These are phyloP conservation scores for Yponomeuta evonymella DNA, from an alignment of 2,888 invertebrate species.

Conservation along the genomic window DNA sequence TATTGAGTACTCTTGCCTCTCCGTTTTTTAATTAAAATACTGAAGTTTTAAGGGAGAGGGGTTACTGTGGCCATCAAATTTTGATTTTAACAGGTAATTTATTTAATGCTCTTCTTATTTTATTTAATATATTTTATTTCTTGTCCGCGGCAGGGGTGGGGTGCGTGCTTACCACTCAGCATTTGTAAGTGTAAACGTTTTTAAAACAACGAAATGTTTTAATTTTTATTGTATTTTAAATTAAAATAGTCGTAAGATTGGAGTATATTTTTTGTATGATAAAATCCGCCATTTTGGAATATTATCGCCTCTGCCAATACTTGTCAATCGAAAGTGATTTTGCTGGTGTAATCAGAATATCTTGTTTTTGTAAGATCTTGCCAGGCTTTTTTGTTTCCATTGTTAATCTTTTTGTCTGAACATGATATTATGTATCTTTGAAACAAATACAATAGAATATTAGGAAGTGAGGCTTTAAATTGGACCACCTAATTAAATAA, in stretches of 20 bases:
- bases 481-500: conserved; percentile 47
- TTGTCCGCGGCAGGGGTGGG: conserved; percentile 47
- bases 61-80: conserved; percentile 52
- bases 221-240: conserved; percentile 44
- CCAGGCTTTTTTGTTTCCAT: conserved; percentile 40
- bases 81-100: conserved; percentile 28
- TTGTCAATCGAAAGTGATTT: conserved; percentile 2
- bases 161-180: conserved; percentile 34
- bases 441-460: conserved; percentile 32
- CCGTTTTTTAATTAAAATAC: background rate
- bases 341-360: background rate
- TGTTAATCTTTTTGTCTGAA: conserved; percentile 26
- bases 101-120: conserved; percentile 21
- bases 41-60: conserved; percentile 25
- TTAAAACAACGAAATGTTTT: conserved; percentile 45
- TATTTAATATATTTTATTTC: conserved; percentile 15
- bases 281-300: conserved; percentile 37
- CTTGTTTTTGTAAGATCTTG: conserved; percentile 41
- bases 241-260: conserved; percentile 45
- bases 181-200: conserved; percentile 2
- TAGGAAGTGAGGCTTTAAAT: conserved; percentile 48
- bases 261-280: conserved; percentile 32
- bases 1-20: background rate
- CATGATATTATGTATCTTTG: conserved; percentile 31
- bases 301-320: conserved; percentile 44